Evolutionary conservation across 2,797 vertebrate species (phyloP).

Genomic region (Tokudaia tokunoshimensis): DNA sequence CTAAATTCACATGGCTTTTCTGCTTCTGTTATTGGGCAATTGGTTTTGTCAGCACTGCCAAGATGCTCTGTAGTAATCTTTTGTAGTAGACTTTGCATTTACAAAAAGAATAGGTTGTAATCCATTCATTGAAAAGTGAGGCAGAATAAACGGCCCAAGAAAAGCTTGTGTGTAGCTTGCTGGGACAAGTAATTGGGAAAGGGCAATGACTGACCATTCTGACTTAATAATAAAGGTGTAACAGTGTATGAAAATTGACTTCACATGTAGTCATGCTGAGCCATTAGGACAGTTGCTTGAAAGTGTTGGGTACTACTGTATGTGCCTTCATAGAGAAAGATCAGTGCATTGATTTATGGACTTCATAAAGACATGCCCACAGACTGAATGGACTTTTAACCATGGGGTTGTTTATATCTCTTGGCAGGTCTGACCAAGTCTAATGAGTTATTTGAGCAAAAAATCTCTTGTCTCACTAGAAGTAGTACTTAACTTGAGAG

Average conservation of each 20-base stretch:
- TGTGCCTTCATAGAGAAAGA: neutral
- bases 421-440: slow-evolving; percentile 10
- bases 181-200: neutral
- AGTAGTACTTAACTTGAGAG: slow-evolving; percentile 45
- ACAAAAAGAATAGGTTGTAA: slow-evolving; percentile 29
- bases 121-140: slow-evolving; percentile 54
- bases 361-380: slow-evolving; percentile 53
- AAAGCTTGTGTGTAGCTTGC: slow-evolving; percentile 33
- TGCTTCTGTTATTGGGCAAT: slow-evolving; percentile 51
- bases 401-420: slow-evolving; percentile 28
- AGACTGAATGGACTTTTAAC: slow-evolving; percentile 25
- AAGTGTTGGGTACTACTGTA: slow-evolving; percentile 9
- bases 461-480: slow-evolving; percentile 3
- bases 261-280: slow-evolving; percentile 76
- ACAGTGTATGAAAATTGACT: slow-evolving; percentile 75
- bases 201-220: slow-evolving; percentile 53
- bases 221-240: slow-evolving; percentile 70
- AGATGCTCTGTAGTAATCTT: slow-evolving; percentile 34
- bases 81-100: slow-evolving; percentile 66
- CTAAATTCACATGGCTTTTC: slow-evolving; percentile 52
- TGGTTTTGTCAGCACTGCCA: slow-evolving; percentile 36
- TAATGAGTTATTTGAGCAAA: slow-evolving; percentile 55
- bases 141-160: slow-evolving; percentile 49
- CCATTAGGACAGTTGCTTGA: slow-evolving; percentile 76
- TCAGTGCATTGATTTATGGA: slow-evolving; percentile 9